phyloP scores from a whole-genome alignment of 2,113 vertebrate species.

The Macheiramphus alcinus region DNA sequence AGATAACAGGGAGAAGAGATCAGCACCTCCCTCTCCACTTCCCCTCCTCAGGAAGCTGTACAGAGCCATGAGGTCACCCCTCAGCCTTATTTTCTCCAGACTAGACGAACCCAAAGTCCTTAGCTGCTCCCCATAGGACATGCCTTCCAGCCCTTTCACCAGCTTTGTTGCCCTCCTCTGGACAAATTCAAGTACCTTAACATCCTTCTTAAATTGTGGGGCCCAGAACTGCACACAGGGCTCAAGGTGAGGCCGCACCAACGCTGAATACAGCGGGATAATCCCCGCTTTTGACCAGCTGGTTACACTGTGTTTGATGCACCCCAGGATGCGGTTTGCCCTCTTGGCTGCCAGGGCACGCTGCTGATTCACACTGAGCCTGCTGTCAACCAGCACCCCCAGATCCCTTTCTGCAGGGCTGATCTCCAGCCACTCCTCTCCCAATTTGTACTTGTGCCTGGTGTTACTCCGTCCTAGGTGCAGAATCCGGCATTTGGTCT shows the following conservation, averaged over 20 bases:
- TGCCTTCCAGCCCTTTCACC: background rate
- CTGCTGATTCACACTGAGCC: background rate
- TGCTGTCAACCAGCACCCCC: background rate
- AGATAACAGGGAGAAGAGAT: background rate
- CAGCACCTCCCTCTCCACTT: background rate
- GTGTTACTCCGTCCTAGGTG: background rate
- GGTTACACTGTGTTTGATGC: too few species aligned
- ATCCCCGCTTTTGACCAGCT: rapidly evolving
- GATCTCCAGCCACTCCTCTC: background rate
- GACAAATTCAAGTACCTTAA: background rate
- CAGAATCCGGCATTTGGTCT: background rate
- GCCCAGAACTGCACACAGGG: background rate
- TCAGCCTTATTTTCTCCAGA: background rate
- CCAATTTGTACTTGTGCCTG: background rate
- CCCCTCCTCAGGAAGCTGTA: background rate
- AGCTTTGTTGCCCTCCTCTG: background rate
- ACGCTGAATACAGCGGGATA: rapidly evolving
- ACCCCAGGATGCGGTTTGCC: background rate
- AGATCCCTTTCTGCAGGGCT: background rate
- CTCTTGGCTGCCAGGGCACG: background rate
- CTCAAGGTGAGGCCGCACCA: background rate
- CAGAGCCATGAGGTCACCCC: background rate
- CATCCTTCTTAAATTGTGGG: background rate
- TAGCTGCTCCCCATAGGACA: rapidly evolving
- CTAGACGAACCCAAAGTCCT: background rate